These are phyloP conservation scores for Athrips mouffetella DNA, from an alignment of 2,888 invertebrate species.

Conservation along the genomic window DNA sequence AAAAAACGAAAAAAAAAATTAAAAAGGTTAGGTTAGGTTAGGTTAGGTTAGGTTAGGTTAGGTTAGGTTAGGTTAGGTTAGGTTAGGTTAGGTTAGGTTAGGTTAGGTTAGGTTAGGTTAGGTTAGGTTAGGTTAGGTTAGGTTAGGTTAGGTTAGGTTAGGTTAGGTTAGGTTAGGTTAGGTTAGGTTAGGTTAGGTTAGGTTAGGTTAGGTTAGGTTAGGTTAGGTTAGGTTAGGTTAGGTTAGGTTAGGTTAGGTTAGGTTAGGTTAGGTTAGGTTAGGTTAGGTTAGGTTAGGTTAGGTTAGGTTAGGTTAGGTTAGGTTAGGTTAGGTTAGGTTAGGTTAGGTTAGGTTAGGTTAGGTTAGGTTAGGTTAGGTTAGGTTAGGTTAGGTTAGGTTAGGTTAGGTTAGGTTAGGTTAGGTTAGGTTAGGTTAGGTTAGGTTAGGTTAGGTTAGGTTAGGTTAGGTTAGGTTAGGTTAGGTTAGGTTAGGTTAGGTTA, in stretches of 20 bases:
- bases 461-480: constrained; percentile 33
- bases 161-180: constrained; percentile 20
- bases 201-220: constrained; percentile 19
- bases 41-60: constrained; percentile 19
- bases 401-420: constrained; percentile 30
- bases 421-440: constrained; percentile 33
- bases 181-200: constrained; percentile 21
- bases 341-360: constrained; percentile 12
- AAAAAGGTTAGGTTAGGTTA: constrained; percentile 22
- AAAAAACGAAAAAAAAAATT: no score
- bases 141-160: constrained; percentile 19
- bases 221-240: constrained; percentile 20
- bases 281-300: constrained; percentile 16
- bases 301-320: constrained; percentile 11
- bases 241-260: constrained; percentile 19
- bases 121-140: constrained; percentile 21
- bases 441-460: constrained; percentile 33
- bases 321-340: constrained; percentile 11
- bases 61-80: constrained; percentile 23
- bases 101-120: constrained; percentile 20
- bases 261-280: constrained; percentile 18
- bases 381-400: constrained; percentile 16
- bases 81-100: constrained; percentile 21
- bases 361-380: constrained; percentile 14
- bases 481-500: constrained; percentile 35